Base-by-base conservation (phyloP, 2,888 invertebrate species). In the Pseudococcus jackbeardsleyi region DNA sequence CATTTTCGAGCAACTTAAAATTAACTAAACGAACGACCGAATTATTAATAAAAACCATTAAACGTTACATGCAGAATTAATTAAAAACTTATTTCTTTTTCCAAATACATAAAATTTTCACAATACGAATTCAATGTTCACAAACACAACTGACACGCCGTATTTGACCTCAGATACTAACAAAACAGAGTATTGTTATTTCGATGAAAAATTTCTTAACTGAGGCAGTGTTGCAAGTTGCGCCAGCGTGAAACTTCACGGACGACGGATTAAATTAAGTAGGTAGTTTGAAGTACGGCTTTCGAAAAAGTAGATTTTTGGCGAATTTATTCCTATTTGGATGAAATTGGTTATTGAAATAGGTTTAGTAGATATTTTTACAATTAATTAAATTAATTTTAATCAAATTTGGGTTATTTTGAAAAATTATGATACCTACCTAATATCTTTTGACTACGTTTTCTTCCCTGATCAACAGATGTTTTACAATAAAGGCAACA, bases 131-230 rank as follows among this genome's bases (percentile, higher is more conserved):
- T 17, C 46, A 82, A 19, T 82, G 8, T 46, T n/a, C 11, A 46
- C n/a, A 82, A 82, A 82, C 79, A 82, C 79, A 19, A 82, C 79
- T 82, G 79, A 82, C 46, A 42, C 79, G 79, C 79, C 79, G 46
- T 46, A 82, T 17, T 46, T 82, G 79, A 82, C 79, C 79, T 82
- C 79, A 46, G 46, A 12, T 82, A 82, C 79, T 82, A 46, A 82
- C 79, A 82, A 82, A 82, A 82, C 79, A 82, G 33, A 8, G 79
- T 79, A 33, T 82, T 82, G 79, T 82, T 82, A 82, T 82, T 42
- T 82, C 79, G 46, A 82, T 82, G 79, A 82, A 79, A 42, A 82
- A 42, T 33, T 82, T 46, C 46, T 82, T 22, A 7, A 39, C 42
- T 17, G 3, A 11, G 0, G n/a, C 79, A 82, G 46, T 82, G 79